phyloP scores from a whole-genome alignment of 2,888 invertebrate genomes.

The Vandiemenella viatica region DNA sequence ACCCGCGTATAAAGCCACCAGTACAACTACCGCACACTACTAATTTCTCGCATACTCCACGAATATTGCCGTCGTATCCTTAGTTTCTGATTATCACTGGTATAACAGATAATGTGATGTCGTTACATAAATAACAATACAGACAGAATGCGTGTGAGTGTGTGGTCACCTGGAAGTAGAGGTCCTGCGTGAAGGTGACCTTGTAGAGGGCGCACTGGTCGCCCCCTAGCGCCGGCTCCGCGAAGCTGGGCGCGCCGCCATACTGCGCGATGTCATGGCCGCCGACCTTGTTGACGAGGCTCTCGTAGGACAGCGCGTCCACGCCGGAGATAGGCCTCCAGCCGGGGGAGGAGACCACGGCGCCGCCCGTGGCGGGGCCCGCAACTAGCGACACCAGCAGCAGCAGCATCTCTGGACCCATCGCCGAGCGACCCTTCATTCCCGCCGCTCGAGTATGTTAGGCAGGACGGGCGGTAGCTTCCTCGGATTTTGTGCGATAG shows the following conservation, averaged over 20 bases:
- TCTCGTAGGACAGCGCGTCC: neutral
- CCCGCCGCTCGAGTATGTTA: neutral
- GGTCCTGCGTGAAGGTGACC: constrained; percentile 49
- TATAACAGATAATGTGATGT: too few species aligned
- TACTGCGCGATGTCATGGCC: neutral
- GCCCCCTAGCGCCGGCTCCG: too few species aligned
- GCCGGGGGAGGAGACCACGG: neutral
- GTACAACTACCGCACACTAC: too few species aligned
- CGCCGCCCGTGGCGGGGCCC: neutral
- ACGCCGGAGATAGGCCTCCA: neutral
- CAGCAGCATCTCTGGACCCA: neutral
- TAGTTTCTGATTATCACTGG: too few species aligned
- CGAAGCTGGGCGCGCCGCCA: neutral
- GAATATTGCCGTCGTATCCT: too few species aligned
- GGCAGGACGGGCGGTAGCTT: too few species aligned
- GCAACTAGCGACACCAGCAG: neutral
- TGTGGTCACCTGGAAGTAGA: constrained; percentile 40
- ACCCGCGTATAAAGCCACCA: too few species aligned
- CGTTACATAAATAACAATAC: too few species aligned
- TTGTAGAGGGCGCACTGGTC: constrained; percentile 54
- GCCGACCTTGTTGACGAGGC: neutral
- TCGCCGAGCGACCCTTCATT: neutral
- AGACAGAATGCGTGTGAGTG: too few species aligned
- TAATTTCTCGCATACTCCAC: too few species aligned
- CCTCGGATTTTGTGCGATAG: too few species aligned